These are phyloP conservation scores for Centropus unirufus DNA, from an alignment of 2,113 vertebrate species.

Conservation along the genomic window DNA sequence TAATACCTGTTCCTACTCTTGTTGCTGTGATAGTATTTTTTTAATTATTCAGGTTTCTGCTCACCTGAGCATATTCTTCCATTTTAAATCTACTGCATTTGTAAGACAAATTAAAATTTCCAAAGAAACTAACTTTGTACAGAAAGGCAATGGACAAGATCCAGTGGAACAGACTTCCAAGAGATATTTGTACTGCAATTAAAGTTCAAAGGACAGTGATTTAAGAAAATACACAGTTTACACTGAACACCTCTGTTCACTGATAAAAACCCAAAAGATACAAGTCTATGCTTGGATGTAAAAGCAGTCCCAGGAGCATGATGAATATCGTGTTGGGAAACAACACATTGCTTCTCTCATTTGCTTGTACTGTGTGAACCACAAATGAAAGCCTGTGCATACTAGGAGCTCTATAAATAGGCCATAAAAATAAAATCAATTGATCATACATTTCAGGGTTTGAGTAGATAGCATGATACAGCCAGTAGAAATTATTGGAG, in stretches of 20 bases:
- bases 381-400: background rate
- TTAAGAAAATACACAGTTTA: background rate
- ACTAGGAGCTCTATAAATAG: background rate
- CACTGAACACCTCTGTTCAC: background rate
- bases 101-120: background rate
- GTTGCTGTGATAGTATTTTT: background rate
- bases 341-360: background rate
- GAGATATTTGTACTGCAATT: background rate
- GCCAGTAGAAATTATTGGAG: background rate
- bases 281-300: accelerated
- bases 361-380: background rate
- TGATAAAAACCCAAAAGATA: background rate
- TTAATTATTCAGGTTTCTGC: background rate
- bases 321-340: background rate
- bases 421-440: background rate
- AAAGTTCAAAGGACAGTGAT: background rate
- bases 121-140: background rate
- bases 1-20: background rate
- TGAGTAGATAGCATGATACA: background rate
- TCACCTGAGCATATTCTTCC: background rate
- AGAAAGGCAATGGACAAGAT: background rate
- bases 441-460: background rate
- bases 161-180: background rate
- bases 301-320: background rate
- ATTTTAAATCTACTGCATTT: background rate